Base-by-base conservation (phyloP, 1,140 invertebrate genomes). In the Mycetomoellerius zeteki region DNA sequence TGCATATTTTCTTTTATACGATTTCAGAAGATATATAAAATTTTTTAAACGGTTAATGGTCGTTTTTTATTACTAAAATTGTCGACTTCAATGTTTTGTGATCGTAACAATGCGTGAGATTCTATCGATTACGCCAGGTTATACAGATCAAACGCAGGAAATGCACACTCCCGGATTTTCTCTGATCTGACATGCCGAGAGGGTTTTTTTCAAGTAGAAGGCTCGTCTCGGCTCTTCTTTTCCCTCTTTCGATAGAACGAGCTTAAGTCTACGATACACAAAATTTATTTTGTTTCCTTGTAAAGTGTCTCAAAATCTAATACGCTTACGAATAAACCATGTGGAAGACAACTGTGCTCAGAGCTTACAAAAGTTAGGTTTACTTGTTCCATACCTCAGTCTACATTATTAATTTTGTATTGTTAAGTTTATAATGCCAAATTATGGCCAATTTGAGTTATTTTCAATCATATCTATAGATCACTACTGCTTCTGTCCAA, bases 91-190 rank as follows among this genome's bases (percentile, higher is more conserved):
- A 75, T 58, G 33, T 65, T n/a, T 8, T 1, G 16, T 43, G 30
- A 56, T 27, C 47, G 2, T n/a, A 27, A 72, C 12, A 8, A 27
- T 21, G 5, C n/a, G 7, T 37, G 37, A 24, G 54, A 50, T 75
- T 67, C 37, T 50, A 78, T 86, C 33, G 88, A 86, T 89, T 65
- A 47, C 8, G 1, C 12, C 19, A 24, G 24, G 56, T 43, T 43
- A 77, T 64, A 77, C 85, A 87, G 88, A 90, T 90, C 81, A n/a
- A n/a, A 89, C 72, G 88, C 64, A 77, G 80, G 64, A 75, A 62
- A 65, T 62, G 88, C 52, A 54, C 87, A 85, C 65, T 84, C 54
- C 16, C 14, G 86, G 88, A 90, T 88, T 69, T 90, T 76, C 86
- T 24, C 75, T 76, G 80, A 90, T 87, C 88, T 85, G 21, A 86